A percentile compares a stretch with the other conserved stretches of the same genome.
Conservation (phyloP, 2,113 vertebrate genomes). For the Bostrychus sinensis region DNA sequence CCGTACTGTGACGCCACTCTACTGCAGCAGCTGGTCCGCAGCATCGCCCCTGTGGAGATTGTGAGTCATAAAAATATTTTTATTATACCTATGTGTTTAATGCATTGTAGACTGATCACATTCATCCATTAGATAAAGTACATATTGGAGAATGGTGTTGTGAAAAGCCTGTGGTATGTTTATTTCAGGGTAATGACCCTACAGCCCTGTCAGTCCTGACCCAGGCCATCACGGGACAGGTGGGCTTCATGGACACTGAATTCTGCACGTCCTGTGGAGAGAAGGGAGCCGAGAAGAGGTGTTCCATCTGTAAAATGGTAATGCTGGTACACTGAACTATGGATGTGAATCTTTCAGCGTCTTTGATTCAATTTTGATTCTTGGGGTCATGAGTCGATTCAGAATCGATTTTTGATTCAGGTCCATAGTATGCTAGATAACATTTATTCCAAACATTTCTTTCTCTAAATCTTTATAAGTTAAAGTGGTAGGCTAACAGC, state of each 20-base stretch:
- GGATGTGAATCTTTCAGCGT: no score
- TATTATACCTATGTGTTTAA: background rate
- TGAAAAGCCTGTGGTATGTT: background rate
- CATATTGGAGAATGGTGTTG: background rate
- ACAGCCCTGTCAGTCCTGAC: conserved; percentile 95
- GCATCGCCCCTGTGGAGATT: conserved; percentile 95
- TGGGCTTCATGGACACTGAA: conserved; percentile 95
- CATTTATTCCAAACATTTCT: no score
- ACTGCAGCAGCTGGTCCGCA: conserved; percentile 96
- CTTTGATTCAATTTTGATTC: no score
- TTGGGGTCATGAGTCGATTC: no score
- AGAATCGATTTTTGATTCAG: no score
- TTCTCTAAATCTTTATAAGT: no score
- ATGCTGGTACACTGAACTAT: no score
- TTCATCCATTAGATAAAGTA: no score
- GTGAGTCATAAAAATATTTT: conserved; percentile 77
- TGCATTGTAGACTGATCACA: no score
- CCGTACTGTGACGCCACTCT: conserved; percentile 94
- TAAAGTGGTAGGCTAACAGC: no score
- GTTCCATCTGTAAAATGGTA: conserved; percentile 96
- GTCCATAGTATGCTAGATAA: no score
- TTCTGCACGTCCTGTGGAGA: conserved; percentile 96
- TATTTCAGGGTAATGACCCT: conserved; percentile 89
- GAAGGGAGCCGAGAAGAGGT: conserved; percentile 94
- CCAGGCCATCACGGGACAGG: conserved; percentile 96